Conservation (phyloP, 2,888 invertebrate genomes). For the Lissonota sp. region DNA sequence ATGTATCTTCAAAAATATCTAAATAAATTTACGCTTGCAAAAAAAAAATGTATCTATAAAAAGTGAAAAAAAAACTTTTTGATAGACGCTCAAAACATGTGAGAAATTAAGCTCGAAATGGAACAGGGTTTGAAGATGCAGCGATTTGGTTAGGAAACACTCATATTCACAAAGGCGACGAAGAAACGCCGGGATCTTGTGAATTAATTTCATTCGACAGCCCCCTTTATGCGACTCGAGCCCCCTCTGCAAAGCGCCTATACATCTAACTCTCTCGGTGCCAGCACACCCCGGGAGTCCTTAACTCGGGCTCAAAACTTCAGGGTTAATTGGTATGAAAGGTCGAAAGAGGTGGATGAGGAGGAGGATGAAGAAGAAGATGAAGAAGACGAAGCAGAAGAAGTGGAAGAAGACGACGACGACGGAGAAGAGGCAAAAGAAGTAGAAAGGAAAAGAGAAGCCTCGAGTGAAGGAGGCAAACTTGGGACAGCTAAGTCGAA, state of each 20-base stretch:
- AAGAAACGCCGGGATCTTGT: conserved; percentile 72
- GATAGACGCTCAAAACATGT: too few relatives aligned
- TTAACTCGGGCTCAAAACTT: conserved; percentile 65
- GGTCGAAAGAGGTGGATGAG: conserved; percentile 52
- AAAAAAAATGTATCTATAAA: too few relatives aligned
- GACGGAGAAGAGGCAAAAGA: conserved; percentile 18
- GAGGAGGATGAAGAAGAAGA: conserved; percentile 40
- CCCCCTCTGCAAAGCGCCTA: conserved; percentile 23
- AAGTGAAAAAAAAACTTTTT: too few relatives aligned
- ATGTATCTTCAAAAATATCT: too few relatives aligned
- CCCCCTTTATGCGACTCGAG: conserved; percentile 73
- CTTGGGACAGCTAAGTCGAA: conserved; percentile 55
- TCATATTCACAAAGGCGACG: conserved; percentile 18
- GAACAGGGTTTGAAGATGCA: background rate
- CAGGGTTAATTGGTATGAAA: conserved; percentile 81
- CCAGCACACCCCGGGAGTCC: conserved; percentile 54
- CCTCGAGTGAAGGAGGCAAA: conserved; percentile 58
- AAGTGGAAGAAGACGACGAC: conserved; percentile 41
- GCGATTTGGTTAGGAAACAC: conserved; percentile 1
- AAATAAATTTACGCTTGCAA: too few relatives aligned
- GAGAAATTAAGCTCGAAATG: background rate
- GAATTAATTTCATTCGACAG: conserved; percentile 81
- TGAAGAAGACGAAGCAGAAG: conserved; percentile 45
- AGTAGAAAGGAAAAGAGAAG: conserved; percentile 35
- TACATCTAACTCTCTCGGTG: background rate